These are phyloP conservation scores for Ptychochromis oligacanthus DNA, from an alignment of 2,113 vertebrate species.

Conservation along the genomic window DNA sequence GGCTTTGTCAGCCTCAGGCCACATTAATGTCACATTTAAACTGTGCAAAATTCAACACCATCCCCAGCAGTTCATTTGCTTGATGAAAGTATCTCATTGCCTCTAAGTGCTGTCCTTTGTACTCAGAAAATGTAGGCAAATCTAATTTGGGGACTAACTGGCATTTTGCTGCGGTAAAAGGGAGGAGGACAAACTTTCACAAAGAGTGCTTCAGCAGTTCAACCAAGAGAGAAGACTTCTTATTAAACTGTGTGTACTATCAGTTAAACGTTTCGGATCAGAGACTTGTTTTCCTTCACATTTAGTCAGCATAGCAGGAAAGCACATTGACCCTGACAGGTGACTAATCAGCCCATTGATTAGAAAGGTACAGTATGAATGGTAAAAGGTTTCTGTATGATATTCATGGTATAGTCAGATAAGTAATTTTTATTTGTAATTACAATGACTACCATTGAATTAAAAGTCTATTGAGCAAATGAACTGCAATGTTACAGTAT, in stretches of 20 bases:
- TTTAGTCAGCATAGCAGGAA: background rate
- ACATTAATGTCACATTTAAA: conserved; percentile 17
- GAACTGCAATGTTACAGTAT: background rate
- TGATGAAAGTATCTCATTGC: background rate
- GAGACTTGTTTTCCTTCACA: background rate
- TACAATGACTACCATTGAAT: background rate
- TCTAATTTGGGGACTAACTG: conserved; percentile 4
- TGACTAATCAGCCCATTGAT: background rate
- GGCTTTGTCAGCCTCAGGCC: background rate
- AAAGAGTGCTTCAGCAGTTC: background rate
- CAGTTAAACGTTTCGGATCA: background rate
- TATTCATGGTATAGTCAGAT: background rate
- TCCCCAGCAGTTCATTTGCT: background rate
- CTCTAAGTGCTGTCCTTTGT: background rate
- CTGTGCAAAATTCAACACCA: background rate
- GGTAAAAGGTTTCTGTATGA: background rate
- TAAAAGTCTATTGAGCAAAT: background rate
- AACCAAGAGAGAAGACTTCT: background rate
- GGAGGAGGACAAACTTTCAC: background rate
- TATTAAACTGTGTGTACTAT: background rate
- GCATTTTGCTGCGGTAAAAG: background rate
- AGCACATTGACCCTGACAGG: background rate
- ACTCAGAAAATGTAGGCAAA: background rate
- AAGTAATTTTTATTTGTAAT: background rate
- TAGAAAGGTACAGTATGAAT: background rate